Evolutionary conservation across 2,888 invertebrate species (phyloP).

Genomic region (Orthosia incerta): DNA sequence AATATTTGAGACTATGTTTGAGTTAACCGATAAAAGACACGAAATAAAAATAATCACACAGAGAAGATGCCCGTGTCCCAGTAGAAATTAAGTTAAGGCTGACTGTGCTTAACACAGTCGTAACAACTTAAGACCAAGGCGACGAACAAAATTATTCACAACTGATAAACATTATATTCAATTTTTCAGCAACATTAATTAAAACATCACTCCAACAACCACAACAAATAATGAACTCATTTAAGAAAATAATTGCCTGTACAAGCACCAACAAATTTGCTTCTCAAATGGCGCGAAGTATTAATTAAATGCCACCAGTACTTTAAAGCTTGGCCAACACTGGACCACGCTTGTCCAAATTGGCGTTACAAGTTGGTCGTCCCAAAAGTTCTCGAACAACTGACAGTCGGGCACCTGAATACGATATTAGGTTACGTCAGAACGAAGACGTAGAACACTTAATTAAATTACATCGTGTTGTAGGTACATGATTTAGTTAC

Average conservation of each 20-base stretch:
- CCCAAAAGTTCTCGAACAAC: conserved; percentile 44
- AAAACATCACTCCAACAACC: conserved; percentile 30
- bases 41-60: too few species aligned
- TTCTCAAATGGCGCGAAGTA: conserved; percentile 46
- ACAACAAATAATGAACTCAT: conserved; percentile 36
- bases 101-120: neutral
- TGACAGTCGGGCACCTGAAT: conserved; percentile 22
- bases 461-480: conserved; percentile 24
- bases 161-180: neutral
- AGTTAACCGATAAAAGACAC: too few species aligned
- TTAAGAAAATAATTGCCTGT: conserved; percentile 43
- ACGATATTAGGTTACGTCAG: conserved; percentile 25
- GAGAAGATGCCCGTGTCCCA: too few species aligned
- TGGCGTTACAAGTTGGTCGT: conserved; percentile 49
- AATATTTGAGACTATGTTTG: too few species aligned
- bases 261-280: conserved; percentile 44
- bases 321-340: conserved; percentile 42
- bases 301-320: conserved; percentile 57
- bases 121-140: neutral
- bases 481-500: conserved; percentile 19
- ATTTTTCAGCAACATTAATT: conserved; percentile 28
- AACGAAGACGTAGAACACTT: conserved; percentile 14
- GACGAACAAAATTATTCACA: neutral
- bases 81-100: neutral
- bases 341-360: conserved; percentile 53